Base-by-base conservation (phyloP, 2,888 invertebrate species). In the Apamea crenata region DNA sequence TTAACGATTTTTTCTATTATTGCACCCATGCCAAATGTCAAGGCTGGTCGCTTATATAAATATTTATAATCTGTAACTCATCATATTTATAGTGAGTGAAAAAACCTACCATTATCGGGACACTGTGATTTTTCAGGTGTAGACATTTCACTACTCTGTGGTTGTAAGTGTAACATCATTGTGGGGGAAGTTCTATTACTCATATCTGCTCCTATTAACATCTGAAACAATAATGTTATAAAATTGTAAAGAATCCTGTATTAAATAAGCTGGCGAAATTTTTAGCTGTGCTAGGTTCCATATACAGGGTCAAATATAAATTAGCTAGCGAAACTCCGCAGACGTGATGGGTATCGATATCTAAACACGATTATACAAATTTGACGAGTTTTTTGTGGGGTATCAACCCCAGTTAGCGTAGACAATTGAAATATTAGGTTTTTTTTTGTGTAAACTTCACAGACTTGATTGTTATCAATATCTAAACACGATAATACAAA, bases 171-270 rank as follows among this genome's bases (percentile, higher is more conserved):
- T 50, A 94, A 92, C 90, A 94, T 89, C 40, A 94, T 93, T 90
- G 89, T 95, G 80, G 96, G 96, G 77, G 96, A 96, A 91, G 93
- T 96, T 90, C 95, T 94, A 92, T 92, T 96, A 87, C 93, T 95
- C 75, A 96, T 93, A 89, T 96, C 96, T 79, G 96, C 96, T 73
- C 96, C 96, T 76, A 96, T 89, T 87, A 97, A 90, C 95, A 97
- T 97, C 96, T 97, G 92, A 56, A 93, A 94, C 74, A 85, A 85
- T 70, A 47, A 36, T 78, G 6, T 21, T 21, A 21, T 77, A 36
- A 21, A 36, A 61, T 36, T 59, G 6, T 36, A 16, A n/a, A 32
- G 14, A 77, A 59, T 0, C 0, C 18, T 18, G 10, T 36, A 36
- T 32, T 25, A 53, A 36, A 59, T 36, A 36, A 32, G 3, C 32